These are phyloP conservation scores for Micromys minutus DNA, from an alignment of 2,113 vertebrate genomes.

Conservation along the genomic window DNA sequence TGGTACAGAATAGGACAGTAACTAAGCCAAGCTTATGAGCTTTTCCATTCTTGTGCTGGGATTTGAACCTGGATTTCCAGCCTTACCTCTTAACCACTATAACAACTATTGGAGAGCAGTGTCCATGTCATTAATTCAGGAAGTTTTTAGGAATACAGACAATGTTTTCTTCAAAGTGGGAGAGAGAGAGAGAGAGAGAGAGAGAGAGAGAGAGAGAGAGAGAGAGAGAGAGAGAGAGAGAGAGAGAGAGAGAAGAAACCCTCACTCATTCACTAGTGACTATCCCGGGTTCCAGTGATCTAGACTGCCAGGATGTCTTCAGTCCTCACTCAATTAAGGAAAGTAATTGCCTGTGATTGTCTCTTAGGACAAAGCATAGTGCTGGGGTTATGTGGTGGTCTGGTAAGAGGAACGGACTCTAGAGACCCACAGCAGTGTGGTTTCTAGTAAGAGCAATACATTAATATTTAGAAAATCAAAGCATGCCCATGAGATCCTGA, in stretches of 20 bases:
- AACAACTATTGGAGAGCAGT: not conserved
- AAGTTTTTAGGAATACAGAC: not conserved
- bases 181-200: not conserved
- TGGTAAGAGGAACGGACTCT: not conserved
- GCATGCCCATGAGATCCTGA: not conserved
- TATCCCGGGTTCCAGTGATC: not conserved
- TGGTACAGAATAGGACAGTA: not conserved
- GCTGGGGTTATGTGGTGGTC: not conserved
- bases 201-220: no score
- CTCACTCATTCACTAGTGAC: not conserved
- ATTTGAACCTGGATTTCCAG: not conserved
- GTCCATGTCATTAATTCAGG: not conserved
- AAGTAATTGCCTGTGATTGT: not conserved
- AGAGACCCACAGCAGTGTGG: not conserved
- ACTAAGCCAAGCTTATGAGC: not conserved
- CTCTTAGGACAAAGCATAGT: not conserved
- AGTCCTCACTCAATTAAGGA: conserved; percentile 34
- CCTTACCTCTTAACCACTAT: not conserved
- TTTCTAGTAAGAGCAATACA: not conserved
- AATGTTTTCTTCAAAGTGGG: not conserved
- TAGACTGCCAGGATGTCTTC: not conserved
- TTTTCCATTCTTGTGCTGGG: not conserved
- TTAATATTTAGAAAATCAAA: not conserved
- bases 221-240: not conserved
- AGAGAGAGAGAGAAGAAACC: accelerated